Percentiles rank a stretch among this genome's conserved stretches.
These are phyloP conservation scores for Chelmon rostratus DNA, from an alignment of 2,797 vertebrate species.

Conservation along the genomic window DNA sequence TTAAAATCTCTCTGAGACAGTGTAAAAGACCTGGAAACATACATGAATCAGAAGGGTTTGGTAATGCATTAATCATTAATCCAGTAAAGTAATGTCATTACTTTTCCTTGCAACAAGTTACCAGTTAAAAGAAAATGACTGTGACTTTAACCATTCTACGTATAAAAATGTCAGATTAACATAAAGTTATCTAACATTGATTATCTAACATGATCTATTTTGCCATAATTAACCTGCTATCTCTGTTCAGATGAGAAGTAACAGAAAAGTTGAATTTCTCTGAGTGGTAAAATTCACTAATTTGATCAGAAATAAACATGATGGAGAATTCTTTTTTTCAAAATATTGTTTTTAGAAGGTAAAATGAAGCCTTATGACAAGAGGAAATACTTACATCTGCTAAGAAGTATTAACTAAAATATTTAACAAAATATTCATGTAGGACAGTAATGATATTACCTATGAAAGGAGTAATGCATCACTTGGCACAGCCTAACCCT, in stretches of 20 bases:
- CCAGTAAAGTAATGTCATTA: slow-evolving; percentile 37
- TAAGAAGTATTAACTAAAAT: slow-evolving; percentile 6
- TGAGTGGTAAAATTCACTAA: neutral
- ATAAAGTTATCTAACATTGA: slow-evolving; percentile 13
- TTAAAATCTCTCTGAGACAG: slow-evolving; percentile 57
- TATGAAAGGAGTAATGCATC: slow-evolving; percentile 44
- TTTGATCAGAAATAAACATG: slow-evolving; percentile 26
- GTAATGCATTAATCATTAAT: slow-evolving; percentile 56
- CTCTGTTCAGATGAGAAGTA: slow-evolving; percentile 18
- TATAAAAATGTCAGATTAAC: slow-evolving; percentile 25
- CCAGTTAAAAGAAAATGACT: neutral
- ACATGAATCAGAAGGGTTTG: slow-evolving; percentile 34
- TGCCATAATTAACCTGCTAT: neutral
- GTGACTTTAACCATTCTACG: neutral
- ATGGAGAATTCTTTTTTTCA: no score
- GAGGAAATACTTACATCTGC: slow-evolving; percentile 11
- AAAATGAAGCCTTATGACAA: slow-evolving; percentile 25
- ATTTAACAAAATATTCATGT: neutral
- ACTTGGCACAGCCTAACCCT: slow-evolving; percentile 24
- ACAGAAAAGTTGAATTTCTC: neutral
- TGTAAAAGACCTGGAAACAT: slow-evolving; percentile 50
- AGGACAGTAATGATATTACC: slow-evolving; percentile 44
- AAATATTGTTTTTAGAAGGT: neutral
- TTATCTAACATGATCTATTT: no score
- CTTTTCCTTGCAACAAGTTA: slow-evolving; percentile 15